phyloP scores from a whole-genome alignment of 2,888 invertebrate genomes.

The Drosophila birchii region DNA sequence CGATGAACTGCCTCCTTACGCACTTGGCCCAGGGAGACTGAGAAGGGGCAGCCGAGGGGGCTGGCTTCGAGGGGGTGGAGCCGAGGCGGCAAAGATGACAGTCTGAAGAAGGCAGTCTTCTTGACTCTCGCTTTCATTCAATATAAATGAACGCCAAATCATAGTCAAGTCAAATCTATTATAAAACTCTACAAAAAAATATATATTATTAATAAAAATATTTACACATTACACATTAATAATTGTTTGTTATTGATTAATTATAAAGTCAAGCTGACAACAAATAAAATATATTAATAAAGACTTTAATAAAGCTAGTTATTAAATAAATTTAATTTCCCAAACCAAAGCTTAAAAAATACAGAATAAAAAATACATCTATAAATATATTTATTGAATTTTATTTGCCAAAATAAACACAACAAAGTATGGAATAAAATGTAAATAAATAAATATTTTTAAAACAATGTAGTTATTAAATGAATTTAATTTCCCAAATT shows the following conservation, averaged over 20 bases:
- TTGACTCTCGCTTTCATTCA: slow-evolving; percentile 22
- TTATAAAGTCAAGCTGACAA: too few species aligned
- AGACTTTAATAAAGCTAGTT: too few species aligned
- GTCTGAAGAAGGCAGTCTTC: not conserved
- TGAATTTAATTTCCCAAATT: not conserved
- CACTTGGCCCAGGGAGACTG: slow-evolving; percentile 26
- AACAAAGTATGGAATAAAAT: not conserved
- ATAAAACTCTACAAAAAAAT: not conserved
- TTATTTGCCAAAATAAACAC: not conserved
- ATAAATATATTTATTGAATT: not conserved
- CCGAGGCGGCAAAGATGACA: not conserved
- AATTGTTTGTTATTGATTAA: too few species aligned
- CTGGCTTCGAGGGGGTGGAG: slow-evolving; percentile 1
- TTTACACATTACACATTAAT: too few species aligned
- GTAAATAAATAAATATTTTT: not conserved
- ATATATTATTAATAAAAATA: too few species aligned
- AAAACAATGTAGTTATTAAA: not conserved
- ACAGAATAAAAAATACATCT: not conserved
- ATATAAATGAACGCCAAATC: not conserved
- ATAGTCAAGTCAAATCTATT: not conserved
- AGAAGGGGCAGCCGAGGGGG: too few species aligned
- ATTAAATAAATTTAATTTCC: too few species aligned
- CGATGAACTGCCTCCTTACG: slow-evolving; percentile 50
- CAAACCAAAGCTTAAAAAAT: too few species aligned
- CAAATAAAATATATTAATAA: too few species aligned